These are phyloP conservation scores for Limonius californicus DNA, from an alignment of 1,140 invertebrate genomes.

Conservation along the genomic window DNA sequence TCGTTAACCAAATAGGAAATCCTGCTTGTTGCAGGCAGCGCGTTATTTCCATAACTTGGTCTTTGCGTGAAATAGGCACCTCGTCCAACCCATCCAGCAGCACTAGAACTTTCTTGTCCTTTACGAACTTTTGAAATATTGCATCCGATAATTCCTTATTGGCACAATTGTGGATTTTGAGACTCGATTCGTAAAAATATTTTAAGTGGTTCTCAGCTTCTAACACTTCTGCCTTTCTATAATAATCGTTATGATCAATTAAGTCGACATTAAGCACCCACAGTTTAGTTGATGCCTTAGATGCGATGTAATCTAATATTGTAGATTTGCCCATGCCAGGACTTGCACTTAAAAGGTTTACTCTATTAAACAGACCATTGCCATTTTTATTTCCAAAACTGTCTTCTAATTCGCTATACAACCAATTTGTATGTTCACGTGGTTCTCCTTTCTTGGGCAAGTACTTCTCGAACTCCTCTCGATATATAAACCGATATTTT, in stretches of 20 bases:
- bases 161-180: background rate
- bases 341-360: background rate
- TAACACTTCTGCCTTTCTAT: background rate
- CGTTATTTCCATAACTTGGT: too few relatives aligned
- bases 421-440: too few relatives aligned
- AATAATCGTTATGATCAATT: background rate
- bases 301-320: background rate
- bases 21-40: too few relatives aligned
- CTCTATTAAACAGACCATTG: too few relatives aligned
- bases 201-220: background rate
- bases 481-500: background rate
- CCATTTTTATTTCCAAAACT: too few relatives aligned
- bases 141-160: background rate
- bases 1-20: too few relatives aligned
- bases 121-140: background rate
- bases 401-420: too few relatives aligned
- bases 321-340: constrained; percentile 5
- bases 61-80: background rate
- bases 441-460: too few relatives aligned
- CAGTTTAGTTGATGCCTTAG: background rate
- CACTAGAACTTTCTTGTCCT: background rate
- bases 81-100: background rate
- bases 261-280: background rate
- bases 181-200: background rate
- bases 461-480: background rate